Conservation (phyloP, 2,113 vertebrate genomes). For the Psammodynastes pulverulentus region DNA sequence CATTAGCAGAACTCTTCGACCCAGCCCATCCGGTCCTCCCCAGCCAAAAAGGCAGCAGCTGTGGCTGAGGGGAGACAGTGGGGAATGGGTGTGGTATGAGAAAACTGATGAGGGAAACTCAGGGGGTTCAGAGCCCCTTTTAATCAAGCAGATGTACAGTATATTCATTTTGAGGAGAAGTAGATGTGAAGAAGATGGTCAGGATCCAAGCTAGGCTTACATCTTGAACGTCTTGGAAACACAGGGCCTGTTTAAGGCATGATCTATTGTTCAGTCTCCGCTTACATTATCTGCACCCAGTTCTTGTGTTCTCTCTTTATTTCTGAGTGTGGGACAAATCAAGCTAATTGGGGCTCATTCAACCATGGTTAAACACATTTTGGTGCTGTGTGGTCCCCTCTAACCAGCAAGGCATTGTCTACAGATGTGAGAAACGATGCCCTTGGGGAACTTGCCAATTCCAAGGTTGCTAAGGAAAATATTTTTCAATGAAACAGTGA, state of each 20-base stretch:
- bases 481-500: not conserved
- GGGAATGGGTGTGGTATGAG: not conserved
- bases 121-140: not conserved
- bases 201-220: not conserved
- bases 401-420: not conserved
- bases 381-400: not conserved
- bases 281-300: not conserved
- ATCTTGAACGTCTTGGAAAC: not conserved
- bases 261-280: not conserved
- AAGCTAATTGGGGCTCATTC: not conserved
- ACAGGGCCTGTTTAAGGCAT: not conserved
- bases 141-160: not conserved
- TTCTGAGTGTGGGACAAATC: not conserved
- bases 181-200: not conserved
- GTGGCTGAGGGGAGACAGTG: not conserved
- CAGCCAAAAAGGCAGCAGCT: not conserved
- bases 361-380: not conserved
- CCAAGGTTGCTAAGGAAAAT: not conserved
- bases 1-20: not conserved
- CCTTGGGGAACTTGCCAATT: not conserved
- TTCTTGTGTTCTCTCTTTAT: not conserved
- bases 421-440: not conserved
- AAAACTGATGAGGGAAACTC: not conserved
- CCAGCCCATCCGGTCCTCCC: not conserved
- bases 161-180: not conserved